These are phyloP conservation scores for Oreotrochilus melanogaster DNA, from an alignment of 2,113 vertebrate species.

Conservation along the genomic window DNA sequence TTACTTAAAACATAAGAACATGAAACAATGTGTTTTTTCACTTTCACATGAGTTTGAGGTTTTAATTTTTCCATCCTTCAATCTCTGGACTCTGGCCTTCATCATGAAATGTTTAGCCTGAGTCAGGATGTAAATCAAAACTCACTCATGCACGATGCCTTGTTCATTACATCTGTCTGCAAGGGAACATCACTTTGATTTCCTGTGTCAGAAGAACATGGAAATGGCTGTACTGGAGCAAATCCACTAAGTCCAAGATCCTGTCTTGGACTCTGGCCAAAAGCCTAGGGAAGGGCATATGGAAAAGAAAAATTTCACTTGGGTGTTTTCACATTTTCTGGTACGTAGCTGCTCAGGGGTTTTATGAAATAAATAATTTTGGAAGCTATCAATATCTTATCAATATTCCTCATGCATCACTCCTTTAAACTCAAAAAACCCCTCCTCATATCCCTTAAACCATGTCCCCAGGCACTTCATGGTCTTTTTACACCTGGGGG, in stretches of 20 bases:
- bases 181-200: constrained; percentile 12
- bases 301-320: neutral
- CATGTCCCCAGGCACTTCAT: rapidly evolving
- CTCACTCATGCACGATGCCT: neutral
- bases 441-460: neutral
- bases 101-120: neutral
- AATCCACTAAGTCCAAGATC: neutral
- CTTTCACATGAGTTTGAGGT: neutral
- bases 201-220: neutral
- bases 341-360: neutral
- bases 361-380: neutral
- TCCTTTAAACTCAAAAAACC: neutral
- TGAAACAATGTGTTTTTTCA: neutral
- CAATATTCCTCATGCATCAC: neutral
- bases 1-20: neutral
- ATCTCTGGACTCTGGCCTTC: neutral
- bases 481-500: neutral
- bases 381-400: neutral
- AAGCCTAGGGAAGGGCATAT: neutral
- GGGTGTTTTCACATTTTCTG: neutral
- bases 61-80: neutral
- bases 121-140: neutral
- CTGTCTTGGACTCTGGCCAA: neutral
- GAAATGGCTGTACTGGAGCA: neutral
- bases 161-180: neutral